Evolutionary conservation across 2,113 vertebrate genomes (phyloP).

Genomic region (Puntigrus tetrazona): DNA sequence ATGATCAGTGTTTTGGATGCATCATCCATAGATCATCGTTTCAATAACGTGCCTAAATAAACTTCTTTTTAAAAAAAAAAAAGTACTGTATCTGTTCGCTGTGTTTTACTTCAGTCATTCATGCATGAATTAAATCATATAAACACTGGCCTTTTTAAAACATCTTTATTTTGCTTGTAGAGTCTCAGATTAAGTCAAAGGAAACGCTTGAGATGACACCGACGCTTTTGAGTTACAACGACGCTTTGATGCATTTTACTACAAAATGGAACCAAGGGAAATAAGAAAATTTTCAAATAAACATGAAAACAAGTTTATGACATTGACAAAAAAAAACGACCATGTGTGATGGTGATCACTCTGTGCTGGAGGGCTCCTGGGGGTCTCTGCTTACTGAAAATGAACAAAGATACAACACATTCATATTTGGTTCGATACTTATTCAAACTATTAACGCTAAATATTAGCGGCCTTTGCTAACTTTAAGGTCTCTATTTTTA

Average conservation of each 20-base stretch:
- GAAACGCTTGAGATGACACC: constrained; percentile 20
- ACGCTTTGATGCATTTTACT: constrained; percentile 22
- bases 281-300: constrained; percentile 38
- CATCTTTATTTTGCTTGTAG: constrained; percentile 50
- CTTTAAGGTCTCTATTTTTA: background rate
- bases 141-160: constrained; percentile 41
- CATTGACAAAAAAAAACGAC: constrained; percentile 10
- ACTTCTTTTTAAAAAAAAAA: too few relatives aligned
- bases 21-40: background rate
- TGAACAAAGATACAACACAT: background rate
- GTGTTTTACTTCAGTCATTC: background rate
- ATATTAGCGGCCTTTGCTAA: background rate
- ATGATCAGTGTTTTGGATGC: background rate
- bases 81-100: background rate
- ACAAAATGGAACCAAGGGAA: constrained; percentile 31
- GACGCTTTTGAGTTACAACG: constrained; percentile 29
- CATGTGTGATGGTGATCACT: constrained; percentile 60
- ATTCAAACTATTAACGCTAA: background rate
- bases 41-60: background rate
- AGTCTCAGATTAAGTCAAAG: constrained; percentile 41
- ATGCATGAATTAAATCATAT: background rate
- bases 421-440: background rate
- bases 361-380: constrained; percentile 68
- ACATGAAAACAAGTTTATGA: background rate
- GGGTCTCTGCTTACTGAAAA: constrained; percentile 74